Percentiles rank a stretch among this genome's conserved stretches.
phyloP scores from a whole-genome alignment of 2,113 vertebrate genomes.

The Carassius auratus region DNA sequence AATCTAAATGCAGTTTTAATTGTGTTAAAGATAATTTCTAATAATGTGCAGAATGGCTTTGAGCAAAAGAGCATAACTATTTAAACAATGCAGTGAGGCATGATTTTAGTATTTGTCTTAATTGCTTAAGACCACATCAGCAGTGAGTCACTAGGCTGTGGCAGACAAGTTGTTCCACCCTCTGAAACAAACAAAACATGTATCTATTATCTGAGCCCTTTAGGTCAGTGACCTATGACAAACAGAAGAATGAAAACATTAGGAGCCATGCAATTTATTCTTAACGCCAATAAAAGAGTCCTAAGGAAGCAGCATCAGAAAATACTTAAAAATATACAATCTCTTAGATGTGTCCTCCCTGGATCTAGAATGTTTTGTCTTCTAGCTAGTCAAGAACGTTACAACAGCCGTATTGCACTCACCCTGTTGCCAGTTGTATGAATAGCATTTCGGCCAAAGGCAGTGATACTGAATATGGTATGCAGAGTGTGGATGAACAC shows the following conservation, averaged over 20 bases:
- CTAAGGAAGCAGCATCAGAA: conserved; percentile 78
- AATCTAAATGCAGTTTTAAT: conserved; percentile 76
- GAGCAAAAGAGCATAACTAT: conserved; percentile 79
- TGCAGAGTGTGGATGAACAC: conserved; percentile 87
- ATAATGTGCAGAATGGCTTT: conserved; percentile 77
- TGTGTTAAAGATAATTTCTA: conserved; percentile 74
- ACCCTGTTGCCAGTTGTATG: conserved; percentile 90
- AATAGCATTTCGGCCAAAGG: conserved; percentile 88
- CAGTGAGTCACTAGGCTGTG: conserved; percentile 90
- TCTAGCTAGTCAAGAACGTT: conserved; percentile 75
- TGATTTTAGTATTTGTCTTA: conserved; percentile 88
- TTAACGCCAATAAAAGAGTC: conserved; percentile 90
- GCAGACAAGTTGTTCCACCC: conserved; percentile 74
- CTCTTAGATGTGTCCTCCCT: conserved; percentile 81
- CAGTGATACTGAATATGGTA: conserved; percentile 84
- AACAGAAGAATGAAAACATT: conserved; percentile 83
- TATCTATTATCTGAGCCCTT: conserved; percentile 93
- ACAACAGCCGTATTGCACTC: conserved; percentile 68
- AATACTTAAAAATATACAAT: conserved; percentile 82
- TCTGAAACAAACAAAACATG: conserved; percentile 81
- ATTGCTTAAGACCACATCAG: conserved; percentile 87
- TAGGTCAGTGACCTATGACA: conserved; percentile 92
- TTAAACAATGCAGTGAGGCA: conserved; percentile 76
- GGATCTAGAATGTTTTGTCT: conserved; percentile 82
- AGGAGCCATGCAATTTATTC: conserved; percentile 99